Evolutionary conservation across 2,113 vertebrate genomes (phyloP), one percentile per base, ranked within the genome.

Genomic region (Vulpes lagopus): DNA sequence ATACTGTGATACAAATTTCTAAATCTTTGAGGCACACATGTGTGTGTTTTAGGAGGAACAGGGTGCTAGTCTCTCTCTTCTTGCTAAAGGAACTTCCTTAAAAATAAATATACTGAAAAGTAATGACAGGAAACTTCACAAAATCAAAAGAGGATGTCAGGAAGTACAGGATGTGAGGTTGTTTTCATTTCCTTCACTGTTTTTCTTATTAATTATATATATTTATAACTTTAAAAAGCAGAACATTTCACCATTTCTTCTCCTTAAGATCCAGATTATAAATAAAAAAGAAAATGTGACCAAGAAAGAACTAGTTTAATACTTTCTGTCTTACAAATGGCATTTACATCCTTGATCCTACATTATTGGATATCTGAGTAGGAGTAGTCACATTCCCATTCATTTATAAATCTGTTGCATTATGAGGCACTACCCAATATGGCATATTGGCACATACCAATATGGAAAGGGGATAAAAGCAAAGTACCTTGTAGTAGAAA

Each of bases 101-200:
- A 95, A 98, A 92, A 97, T 91, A 98, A 97, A 97, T 97, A 95
- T 35, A 27, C 69, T 90, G 81, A 88, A 94, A 97, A 95, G 55
- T 97, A 97, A 97, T 82, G 97, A 97, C 96, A 96, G 96, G 98
- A 98, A 98, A 96, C 84, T 20, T 96, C 85, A 96, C 80, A 94
- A 94, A 98, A 96, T 97, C 95, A 94, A 90, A 95, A 96, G 91
- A 91, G 88, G 97, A 89, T 96, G 97, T 96, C 91, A 95, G 97
- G 90, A 98, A 94, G 91, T 51, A 25, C 74, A 96, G 90, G 94
- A 96, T 90, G 49, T 91, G 94, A 94, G 81, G 71, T 43, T 96
- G n/a, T 93, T 97, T 96, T 96, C 93, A 92, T 97, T 98, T 98
- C 87, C 71, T 81, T 65, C 51, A 60, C 84, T 90, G 64, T 78